phyloP scores from a whole-genome alignment of 2,888 invertebrate genomes.

The Frankliniella fusca region DNA sequence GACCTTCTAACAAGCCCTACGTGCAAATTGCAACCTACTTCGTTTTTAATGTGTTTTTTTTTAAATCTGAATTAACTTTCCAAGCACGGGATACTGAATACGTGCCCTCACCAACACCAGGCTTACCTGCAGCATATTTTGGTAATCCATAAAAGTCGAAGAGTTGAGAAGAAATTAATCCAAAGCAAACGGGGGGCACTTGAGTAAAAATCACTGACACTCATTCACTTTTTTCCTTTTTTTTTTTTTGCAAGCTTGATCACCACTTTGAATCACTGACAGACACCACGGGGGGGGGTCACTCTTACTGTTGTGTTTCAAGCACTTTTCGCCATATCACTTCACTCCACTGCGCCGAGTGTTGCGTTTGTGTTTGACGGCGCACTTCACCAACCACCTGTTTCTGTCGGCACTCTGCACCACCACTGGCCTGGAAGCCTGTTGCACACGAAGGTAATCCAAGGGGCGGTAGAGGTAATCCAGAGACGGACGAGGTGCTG shows the following conservation, averaged over 20 bases:
- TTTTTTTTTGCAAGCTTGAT: too few species aligned
- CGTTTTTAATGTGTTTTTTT: too few species aligned
- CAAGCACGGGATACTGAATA: too few species aligned
- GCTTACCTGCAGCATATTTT: background rate
- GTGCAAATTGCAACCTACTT: too few species aligned
- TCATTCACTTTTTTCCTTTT: too few species aligned
- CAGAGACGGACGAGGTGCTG: background rate
- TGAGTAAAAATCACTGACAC: background rate
- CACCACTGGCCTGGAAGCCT: background rate
- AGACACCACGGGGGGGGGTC: too few species aligned
- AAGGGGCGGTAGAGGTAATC: background rate
- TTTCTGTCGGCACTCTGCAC: background rate
- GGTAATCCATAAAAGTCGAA: constrained; percentile 11
- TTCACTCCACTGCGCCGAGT: background rate
- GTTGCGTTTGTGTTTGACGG: background rate
- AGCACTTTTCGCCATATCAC: too few species aligned
- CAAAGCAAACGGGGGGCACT: background rate
- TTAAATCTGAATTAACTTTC: too few species aligned
- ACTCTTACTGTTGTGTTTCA: too few species aligned
- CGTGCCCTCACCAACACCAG: background rate
- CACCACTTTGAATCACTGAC: too few species aligned
- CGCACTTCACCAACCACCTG: background rate
- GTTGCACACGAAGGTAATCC: background rate
- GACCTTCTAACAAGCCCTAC: too few species aligned
- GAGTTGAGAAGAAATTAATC: background rate